Base-by-base conservation (phyloP, 2,888 invertebrate species). In the Megastigmus dorsalis region DNA sequence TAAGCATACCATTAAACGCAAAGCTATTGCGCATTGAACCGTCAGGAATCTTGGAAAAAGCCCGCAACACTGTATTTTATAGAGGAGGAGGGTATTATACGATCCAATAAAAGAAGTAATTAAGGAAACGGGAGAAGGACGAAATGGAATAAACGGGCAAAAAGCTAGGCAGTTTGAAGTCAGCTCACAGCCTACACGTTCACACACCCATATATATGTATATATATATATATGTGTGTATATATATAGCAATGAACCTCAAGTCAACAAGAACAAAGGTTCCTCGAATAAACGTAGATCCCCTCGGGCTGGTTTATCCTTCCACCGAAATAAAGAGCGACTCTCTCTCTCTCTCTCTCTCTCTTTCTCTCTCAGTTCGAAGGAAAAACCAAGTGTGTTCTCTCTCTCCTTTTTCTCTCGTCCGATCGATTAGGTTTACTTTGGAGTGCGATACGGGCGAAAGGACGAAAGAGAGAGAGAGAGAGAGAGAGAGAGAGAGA, bases 371-470 rank as follows among this genome's bases (percentile, higher is more conserved):
- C 4, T 18, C 41, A 9, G 2, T 18, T 13, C 10, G 20, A 60
- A 33, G 50, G 60, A 45, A 62, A 43, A 57, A 18, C 36, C 55
- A 9, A 62, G 71, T 59, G 33, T 10, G 48, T 55, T 28, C 57
- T 20, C n/a, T n/a, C n/a, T n/a, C n/a, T n/a, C n/a, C n/a, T n/a
- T n/a, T n/a, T n/a, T n/a, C n/a, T n/a, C 18, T 20, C 6, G 59
- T 2, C 18, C 63, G 70, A 79, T 78, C 78, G 79, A 78, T 78
- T 78, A 68, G 74, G 78, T 78, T 78, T 75, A 75, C 75, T 75
- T 80, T 79, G 76, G 76, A 75, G 70, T 23, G 72, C 77, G 79
- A 81, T 81, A 80, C 79, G 76, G 76, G 71, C 50, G 45, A 33
- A 45, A 48, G 26, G 30, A 28, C 18, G 18, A 54, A n/a, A 52